Evolutionary conservation across 2,888 invertebrate genomes (phyloP).

Genomic region (Acleris cristana): DNA sequence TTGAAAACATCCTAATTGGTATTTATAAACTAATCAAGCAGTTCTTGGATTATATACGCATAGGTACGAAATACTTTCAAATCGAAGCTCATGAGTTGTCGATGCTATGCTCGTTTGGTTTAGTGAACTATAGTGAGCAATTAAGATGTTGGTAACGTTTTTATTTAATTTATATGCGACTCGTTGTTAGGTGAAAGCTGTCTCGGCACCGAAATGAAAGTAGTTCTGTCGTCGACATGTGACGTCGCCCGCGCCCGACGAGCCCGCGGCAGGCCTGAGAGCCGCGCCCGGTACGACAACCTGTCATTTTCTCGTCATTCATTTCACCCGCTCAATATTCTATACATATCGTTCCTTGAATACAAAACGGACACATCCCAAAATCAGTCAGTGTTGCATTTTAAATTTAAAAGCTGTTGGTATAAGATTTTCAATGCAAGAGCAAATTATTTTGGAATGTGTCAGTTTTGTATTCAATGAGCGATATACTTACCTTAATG

Average conservation of each 20-base stretch:
- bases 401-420: too few species aligned
- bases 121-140: constrained; percentile 39
- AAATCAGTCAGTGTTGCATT: too few species aligned
- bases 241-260: constrained; percentile 40
- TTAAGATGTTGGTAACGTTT: constrained; percentile 72
- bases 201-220: constrained; percentile 74
- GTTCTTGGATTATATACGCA: too few species aligned
- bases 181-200: constrained; percentile 73
- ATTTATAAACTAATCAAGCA: too few species aligned
- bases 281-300: constrained; percentile 54
- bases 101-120: background rate
- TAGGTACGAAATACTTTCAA: background rate
- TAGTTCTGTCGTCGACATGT: constrained; percentile 73
- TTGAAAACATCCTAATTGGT: too few species aligned
- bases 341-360: too few species aligned
- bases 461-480: too few species aligned
- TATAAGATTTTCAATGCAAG: too few species aligned
- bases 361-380: too few species aligned
- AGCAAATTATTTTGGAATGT: too few species aligned
- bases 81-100: background rate
- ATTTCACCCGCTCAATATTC: constrained; percentile 45
- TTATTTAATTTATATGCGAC: constrained; percentile 70
- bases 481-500: background rate
- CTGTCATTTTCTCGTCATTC: constrained; percentile 72
- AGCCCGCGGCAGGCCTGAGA: constrained; percentile 16